Base-by-base conservation (phyloP, 1,140 invertebrate species). In the Cydia splendana region DNA sequence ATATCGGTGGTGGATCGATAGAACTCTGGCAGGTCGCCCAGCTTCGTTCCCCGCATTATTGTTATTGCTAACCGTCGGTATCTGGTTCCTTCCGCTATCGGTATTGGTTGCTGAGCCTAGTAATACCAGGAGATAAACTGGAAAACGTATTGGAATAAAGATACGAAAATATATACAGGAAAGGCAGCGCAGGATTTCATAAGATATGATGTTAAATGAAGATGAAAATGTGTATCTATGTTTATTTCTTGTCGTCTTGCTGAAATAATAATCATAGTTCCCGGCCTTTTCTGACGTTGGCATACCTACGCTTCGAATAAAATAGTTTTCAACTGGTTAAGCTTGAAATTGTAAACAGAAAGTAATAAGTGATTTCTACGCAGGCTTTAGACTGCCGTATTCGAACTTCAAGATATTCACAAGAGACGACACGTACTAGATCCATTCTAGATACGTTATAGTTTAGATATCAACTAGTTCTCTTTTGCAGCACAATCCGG, bases 11-110 rank as follows among this genome's bases (percentile, higher is more conserved):
- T 80, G 88, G 91, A 91, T 91, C 89, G 87, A 91, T 91, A 90
- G 85, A 81, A 87, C 81, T 82, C 89, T 92, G 91, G 91, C 91
- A 92, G 89, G 88, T 91, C 89, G 89, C 91, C 91, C 88, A 88
- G 87, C 85, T 87, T 57, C 84, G 85, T 87, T 84, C 85, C 57
- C 86, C 89, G 85, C 91, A 90, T 92, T 92, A 92, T 92, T 92
- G 89, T 92, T 92, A 92, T 92, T 91, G 89, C 88, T 84, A 89
- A 82, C 83, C 86, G 85, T 87, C 85, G 84, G 86, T 87, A 85
- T 91, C 88, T 88, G 84, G 84, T 77, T 83, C 78, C 83, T 89
- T 88, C 86, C 87, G 83, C 83, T 82, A 76, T 77, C 76, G 76
- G 76, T 73, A 90, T 91, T 88, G 89, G 86, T 85, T 88, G 67